phyloP scores from a whole-genome alignment of 2,888 invertebrate species.

The Agrochola lota region DNA sequence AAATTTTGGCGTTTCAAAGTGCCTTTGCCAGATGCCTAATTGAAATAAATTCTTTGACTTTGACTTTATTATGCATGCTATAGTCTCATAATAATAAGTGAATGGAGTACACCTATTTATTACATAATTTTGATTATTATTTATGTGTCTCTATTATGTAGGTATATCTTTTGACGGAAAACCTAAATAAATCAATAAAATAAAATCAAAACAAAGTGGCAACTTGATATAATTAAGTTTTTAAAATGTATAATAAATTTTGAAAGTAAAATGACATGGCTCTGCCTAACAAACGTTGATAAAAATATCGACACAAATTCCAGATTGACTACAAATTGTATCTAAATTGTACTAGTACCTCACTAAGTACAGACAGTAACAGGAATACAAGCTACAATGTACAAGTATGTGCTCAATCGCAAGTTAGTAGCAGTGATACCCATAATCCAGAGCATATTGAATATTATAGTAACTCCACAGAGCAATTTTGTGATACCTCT shows the following conservation, averaged over 20 bases:
- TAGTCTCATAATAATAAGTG: not conserved
- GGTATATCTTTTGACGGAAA: not conserved
- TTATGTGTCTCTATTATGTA: not conserved
- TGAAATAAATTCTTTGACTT: no score
- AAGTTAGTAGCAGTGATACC: conserved; percentile 36
- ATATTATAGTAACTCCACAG: conserved; percentile 33
- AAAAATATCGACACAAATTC: not conserved
- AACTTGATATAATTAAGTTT: not conserved
- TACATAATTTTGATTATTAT: not conserved
- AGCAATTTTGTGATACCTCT: conserved; percentile 33
- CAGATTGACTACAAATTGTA: not conserved
- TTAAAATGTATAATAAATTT: no score
- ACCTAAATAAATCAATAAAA: not conserved
- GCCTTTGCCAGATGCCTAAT: no score
- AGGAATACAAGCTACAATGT: conserved; percentile 17
- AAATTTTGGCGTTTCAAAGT: no score
- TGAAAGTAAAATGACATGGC: not conserved
- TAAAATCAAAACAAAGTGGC: not conserved
- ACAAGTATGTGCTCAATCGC: conserved; percentile 15
- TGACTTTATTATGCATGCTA: no score
- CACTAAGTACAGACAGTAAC: not conserved
- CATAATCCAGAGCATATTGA: conserved; percentile 43
- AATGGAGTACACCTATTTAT: not conserved
- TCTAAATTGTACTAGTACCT: not conserved
- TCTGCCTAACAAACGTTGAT: no score